These are phyloP conservation scores for Agrypnia vestita DNA, from an alignment of 1,140 invertebrate genomes.

Conservation along the genomic window DNA sequence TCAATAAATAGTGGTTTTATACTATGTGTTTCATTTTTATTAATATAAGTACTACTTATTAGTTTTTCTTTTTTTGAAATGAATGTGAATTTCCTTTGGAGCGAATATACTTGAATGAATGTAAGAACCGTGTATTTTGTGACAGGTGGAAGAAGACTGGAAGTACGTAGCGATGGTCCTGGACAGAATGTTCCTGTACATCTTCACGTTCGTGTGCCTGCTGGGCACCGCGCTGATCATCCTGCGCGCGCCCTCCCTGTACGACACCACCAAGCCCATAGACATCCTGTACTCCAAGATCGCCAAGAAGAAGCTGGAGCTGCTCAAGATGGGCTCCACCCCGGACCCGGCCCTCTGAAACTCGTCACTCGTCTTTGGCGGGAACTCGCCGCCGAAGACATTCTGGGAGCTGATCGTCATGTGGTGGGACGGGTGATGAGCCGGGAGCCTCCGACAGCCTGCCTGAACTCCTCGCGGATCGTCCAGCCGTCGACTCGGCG, in stretches of 20 bases:
- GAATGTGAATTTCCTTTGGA: too few species aligned
- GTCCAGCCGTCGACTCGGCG: background rate
- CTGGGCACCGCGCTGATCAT: constrained; percentile 94
- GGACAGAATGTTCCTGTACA: constrained; percentile 97
- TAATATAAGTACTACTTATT: too few species aligned
- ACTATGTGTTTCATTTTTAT: too few species aligned
- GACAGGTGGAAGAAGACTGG: constrained; percentile 97
- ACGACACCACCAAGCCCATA: constrained; percentile 94
- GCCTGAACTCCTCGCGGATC: background rate
- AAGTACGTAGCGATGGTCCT: constrained; percentile 98
- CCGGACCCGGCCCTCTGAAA: constrained; percentile 73
- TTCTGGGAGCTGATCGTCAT: constrained; percentile 74
- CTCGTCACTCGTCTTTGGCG: constrained; percentile 74
- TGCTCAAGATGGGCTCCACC: constrained; percentile 89
- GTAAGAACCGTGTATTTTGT: background rate
- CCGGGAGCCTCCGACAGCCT: constrained; percentile 53
- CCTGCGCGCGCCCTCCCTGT: constrained; percentile 94
- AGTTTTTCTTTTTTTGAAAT: too few species aligned
- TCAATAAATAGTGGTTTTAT: too few species aligned
- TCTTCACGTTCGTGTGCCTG: constrained; percentile 96
- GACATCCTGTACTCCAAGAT: constrained; percentile 94
- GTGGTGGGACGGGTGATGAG: constrained; percentile 74
- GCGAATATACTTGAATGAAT: too few species aligned
- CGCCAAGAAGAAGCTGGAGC: constrained; percentile 90
- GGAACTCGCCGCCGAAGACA: constrained; percentile 73